phyloP scores from a whole-genome alignment of 2,113 vertebrate genomes.

The Hypanus sabinus region DNA sequence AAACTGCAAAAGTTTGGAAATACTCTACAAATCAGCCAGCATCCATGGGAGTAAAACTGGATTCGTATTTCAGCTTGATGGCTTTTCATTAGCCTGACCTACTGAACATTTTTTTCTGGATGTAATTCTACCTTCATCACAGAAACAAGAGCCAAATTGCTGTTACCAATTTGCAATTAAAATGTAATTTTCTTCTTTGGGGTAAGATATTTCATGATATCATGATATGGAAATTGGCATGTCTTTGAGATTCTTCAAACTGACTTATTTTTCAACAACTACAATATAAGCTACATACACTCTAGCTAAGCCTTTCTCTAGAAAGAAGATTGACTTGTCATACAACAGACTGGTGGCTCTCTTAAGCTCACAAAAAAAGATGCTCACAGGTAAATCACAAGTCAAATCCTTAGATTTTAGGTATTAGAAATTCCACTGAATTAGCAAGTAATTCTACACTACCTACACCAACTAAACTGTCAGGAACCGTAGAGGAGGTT shows the following conservation, averaged over 20 bases:
- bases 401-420: background rate
- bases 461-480: background rate
- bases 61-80: no score
- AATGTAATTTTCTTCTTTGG: background rate
- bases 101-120: no score
- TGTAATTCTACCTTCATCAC: no score
- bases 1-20: no score
- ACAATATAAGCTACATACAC: background rate
- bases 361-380: background rate
- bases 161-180: background rate
- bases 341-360: background rate
- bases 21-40: no score
- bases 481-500: no score
- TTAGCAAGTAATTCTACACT: background rate
- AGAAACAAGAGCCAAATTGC: background rate
- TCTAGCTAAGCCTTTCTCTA: background rate
- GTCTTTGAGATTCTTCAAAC: background rate
- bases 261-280: background rate
- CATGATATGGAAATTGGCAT: background rate
- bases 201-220: background rate
- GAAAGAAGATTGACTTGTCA: background rate
- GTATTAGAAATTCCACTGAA: background rate
- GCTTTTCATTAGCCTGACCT: no score
- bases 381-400: background rate
- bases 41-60: no score